Conservation (phyloP, 2,113 vertebrate genomes). For the Tupaia tana region DNA sequence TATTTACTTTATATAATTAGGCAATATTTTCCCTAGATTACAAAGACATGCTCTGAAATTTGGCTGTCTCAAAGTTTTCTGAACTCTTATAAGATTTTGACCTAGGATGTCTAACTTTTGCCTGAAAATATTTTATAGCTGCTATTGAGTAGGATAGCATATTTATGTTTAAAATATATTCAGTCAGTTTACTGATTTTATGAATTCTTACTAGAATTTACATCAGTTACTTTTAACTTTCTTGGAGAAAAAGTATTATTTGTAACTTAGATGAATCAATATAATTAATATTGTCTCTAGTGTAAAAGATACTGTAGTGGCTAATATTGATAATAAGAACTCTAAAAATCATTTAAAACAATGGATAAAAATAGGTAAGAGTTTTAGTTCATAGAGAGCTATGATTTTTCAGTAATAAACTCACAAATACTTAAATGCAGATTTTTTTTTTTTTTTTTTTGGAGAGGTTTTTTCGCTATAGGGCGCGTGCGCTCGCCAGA, state of each 20-base stretch:
- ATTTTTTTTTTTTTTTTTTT: no score
- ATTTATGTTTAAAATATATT: conserved; percentile 45
- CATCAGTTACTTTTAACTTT: conserved; percentile 36
- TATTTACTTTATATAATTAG: conserved; percentile 42
- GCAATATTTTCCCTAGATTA: conserved; percentile 49
- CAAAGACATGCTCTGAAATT: conserved; percentile 5
- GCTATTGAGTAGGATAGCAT: background rate
- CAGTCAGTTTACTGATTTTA: conserved; percentile 38
- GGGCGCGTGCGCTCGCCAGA: no score
- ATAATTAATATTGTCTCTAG: background rate
- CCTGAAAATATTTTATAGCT: conserved; percentile 56
- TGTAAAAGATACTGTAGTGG: background rate
- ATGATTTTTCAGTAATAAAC: conserved; percentile 15
- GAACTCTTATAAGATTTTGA: background rate
- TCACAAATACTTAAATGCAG: conserved; percentile 10
- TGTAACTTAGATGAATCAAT: conserved; percentile 30
- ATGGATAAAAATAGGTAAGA: background rate
- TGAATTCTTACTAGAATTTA: conserved; percentile 53
- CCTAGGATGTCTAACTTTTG: background rate
- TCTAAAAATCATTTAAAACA: background rate
- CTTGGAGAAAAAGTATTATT: background rate
- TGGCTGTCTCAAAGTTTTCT: conserved; percentile 41
- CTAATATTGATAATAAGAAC: conserved; percentile 14
- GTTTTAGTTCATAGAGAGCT: conserved; percentile 23
- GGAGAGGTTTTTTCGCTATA: no score